Conservation (phyloP, 2,797 vertebrate species). For the Acanthurus tractus region DNA sequence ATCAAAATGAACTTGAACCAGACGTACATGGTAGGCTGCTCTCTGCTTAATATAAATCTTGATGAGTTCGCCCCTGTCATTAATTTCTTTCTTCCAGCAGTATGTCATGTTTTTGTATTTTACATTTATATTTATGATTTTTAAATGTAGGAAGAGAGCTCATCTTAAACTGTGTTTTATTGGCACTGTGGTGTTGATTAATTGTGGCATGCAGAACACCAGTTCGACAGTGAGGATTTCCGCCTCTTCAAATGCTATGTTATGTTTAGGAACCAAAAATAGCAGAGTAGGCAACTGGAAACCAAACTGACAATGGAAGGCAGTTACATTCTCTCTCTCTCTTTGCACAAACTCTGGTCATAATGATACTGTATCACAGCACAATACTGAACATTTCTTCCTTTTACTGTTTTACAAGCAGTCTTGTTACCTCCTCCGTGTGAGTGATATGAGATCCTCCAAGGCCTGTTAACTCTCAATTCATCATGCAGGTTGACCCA, state of each 20-base stretch:
- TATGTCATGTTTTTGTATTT: no score
- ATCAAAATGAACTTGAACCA: no score
- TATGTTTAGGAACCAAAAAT: not conserved
- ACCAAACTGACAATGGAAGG: no score
- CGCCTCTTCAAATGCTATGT: not conserved
- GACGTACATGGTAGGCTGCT: no score
- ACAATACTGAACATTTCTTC: not conserved
- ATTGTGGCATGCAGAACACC: not conserved
- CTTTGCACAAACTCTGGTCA: conserved; percentile 2
- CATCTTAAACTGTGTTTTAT: not conserved
- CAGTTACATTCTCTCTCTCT: not conserved
- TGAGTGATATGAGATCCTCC: not conserved
- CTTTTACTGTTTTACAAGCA: not conserved
- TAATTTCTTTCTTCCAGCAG: no score
- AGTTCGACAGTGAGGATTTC: not conserved
- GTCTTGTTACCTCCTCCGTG: not conserved
- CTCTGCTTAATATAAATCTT: no score
- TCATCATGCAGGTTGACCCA: not conserved
- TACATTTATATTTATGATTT: no score
- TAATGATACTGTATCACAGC: conserved; percentile 1
- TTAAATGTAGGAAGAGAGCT: not conserved
- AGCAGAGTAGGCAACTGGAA: not conserved
- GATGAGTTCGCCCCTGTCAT: no score
- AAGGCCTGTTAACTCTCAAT: not conserved
- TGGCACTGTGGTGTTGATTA: not conserved